Base-by-base conservation (phyloP, 2,888 invertebrate genomes). In the Pterostichus madidus region DNA sequence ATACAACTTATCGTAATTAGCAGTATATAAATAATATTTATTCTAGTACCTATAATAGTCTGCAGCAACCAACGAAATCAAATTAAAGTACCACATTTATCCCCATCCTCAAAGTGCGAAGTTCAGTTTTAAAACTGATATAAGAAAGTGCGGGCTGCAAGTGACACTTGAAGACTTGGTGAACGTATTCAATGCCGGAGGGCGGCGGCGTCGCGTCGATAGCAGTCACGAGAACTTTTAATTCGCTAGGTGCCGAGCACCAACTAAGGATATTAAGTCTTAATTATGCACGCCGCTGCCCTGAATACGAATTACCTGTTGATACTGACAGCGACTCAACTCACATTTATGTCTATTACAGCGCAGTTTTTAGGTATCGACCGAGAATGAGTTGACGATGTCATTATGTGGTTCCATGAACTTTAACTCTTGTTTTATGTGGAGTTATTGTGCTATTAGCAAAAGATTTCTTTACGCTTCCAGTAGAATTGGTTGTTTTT, bases 261-360 rank as follows among this genome's bases (percentile, higher is more conserved):
- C 11, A 3, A 24, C 24, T 24, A 39, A 71, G 56, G 24, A 24
- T 56, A 80, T 80, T 80, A 73, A 52, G 39, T 49, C 32, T 56
- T 80, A 56, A 80, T 80, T 80, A 80, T 73, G 52, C 73, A 73
- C 53, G 73, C 24, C n/a, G 10, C 64, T 80, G 71, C 4, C 15
- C 44, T 80, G 80, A 80, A 80, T 80, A 73, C 80, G 24, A 80
- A 80, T 73, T 80, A 80, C 80, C 80, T 80, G 80, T 80, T 80
- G 80, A 73, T 80, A 73, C 53, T 73, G 56, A 73, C 59, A 24
- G 17, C 15, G 24, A 56, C n/a, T 59, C 59, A 59, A 6, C 59
- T 59, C 64, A 64, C 35, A 64, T 35, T 56, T 64, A 64, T 11
- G 32, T 64, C 32, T 64, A 32, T 35, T 64, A 35, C 68, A 24